Evolutionary conservation across 2,113 vertebrate species (phyloP), one percentile per base, ranked within the genome.

Genomic region (Taurulus bubalis): DNA sequence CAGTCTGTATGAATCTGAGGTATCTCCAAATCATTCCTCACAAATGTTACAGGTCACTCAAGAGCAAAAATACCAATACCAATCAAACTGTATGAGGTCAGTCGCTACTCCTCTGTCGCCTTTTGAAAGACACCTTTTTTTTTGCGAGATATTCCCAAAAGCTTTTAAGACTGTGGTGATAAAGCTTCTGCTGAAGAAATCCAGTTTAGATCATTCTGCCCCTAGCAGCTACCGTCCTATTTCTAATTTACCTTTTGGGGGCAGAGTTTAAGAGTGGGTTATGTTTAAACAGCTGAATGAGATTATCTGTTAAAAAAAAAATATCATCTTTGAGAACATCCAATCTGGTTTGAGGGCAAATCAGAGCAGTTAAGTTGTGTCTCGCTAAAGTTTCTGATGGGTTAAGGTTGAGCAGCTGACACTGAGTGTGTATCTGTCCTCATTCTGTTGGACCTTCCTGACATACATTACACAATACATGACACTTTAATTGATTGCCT

Each of bases 401-500:
- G 76, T 80, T 83, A 74, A 77, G 80, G 70, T 72, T 74, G 70
- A 85, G 79, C 53, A 47, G 38, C 74, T 86, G 80, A 85, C 84
- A 71, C 47, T 63, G 53, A 55, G 38, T 5, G 32, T 66, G 72
- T 56, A 36, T 24, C 51, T 72, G 88, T 63, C 82, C 89, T 89
- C 80, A 78, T 88, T 90, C 65, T 76, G 73, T 78, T 87, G 72
- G 58, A 82, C 79, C 69, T 87, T 49, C 36, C 69, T 78, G 86
- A 88, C 82, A 86, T 64, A 45, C 82, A 5, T 86, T 87, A 92
- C 87, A 89, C 75, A 77, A 51, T 32, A 71, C 75, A 78, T 4
- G 2, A 75, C 85, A 78, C 55, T 88, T 86, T 89, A 91, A 91
- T 90, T 84, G 80, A 87, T 71, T 66, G 90, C 86, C 87, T 84